Conservation (phyloP, 1,140 invertebrate genomes). For the Venustaconcha ellipsiformis region DNA sequence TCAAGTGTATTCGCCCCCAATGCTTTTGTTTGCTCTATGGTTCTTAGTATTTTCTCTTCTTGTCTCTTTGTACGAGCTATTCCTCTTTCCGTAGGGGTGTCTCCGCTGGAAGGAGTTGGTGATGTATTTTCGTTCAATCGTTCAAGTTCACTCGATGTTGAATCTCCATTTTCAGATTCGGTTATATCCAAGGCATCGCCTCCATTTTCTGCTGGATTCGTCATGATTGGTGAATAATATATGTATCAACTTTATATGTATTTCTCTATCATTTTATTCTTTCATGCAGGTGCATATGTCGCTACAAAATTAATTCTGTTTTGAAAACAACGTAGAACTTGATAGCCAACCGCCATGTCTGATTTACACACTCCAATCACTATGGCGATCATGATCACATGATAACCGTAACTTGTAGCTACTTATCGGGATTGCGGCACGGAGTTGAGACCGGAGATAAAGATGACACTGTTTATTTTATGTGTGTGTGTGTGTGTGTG, state of each 20-base stretch:
- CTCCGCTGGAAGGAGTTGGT: slow-evolving; percentile 30
- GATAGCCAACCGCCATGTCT: too few species aligned
- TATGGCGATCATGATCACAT: slow-evolving; percentile 42
- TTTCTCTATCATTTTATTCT: too few species aligned
- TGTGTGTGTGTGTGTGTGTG: too few species aligned
- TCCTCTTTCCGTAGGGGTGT: slow-evolving; percentile 52
- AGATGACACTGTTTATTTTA: too few species aligned
- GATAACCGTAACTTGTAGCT: not conserved
- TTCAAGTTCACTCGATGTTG: slow-evolving; percentile 47
- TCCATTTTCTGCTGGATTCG: slow-evolving; percentile 24
- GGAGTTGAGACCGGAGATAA: too few species aligned
- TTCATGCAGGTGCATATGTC: too few species aligned
- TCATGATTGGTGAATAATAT: slow-evolving; percentile 15
- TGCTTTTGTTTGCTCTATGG: slow-evolving; percentile 49
- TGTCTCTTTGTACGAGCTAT: slow-evolving; percentile 49
- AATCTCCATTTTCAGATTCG: slow-evolving; percentile 32
- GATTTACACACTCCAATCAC: slow-evolving; percentile 40
- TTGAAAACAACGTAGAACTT: too few species aligned
- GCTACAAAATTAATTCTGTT: too few species aligned
- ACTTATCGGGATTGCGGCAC: too few species aligned
- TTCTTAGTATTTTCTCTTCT: slow-evolving; percentile 48
- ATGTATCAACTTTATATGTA: not conserved
- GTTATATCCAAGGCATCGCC: slow-evolving; percentile 28
- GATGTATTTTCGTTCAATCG: slow-evolving; percentile 25
- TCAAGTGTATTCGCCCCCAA: slow-evolving; percentile 56